Base-by-base conservation (phyloP, 2,797 vertebrate genomes). In the Pipistrellus kuhlii region DNA sequence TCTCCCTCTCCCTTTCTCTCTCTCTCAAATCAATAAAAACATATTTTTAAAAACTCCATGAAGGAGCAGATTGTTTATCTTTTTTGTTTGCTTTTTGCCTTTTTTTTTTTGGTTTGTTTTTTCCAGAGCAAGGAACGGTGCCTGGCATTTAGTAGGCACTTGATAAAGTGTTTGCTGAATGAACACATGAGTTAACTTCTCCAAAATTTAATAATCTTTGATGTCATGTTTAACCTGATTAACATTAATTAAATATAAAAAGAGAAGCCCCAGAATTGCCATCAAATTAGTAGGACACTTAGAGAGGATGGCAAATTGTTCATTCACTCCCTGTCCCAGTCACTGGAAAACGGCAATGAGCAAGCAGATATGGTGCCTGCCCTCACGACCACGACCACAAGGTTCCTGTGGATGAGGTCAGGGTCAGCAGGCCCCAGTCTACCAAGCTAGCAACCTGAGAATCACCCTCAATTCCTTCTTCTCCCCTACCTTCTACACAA, bases 171-270 rank as follows among this genome's bases (percentile, higher is more conserved):
- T 84, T 30, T 85, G 21, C 13, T 84, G 27, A 72, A 66, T 62
- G 27, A 62, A 62, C 27, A 30, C 59, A 30, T 2, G 25, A 89
- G 44, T 69, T 23, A 57, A 91, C 8, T 7, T 93, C 73, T 85
- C 72, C 53, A 84, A 90, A 94, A 51, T 5, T 51, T 92, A 91
- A 13, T 88, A 78, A 75, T 92, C 86, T 51, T 41, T 85, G 72
- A 57, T 62, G 69, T 6, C 20, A 81, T 59, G 17, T 44, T 75
- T 69, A 95, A 75, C 21, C 46, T 72, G 20, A 92, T 83, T 53
- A 64, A 44, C 25, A 64, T 46, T 82, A 94, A 88, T 32, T 77
- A 77, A 77, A 53, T 35, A 53, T 35, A 35, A 46, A 89, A 46
- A 90, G 3, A 41, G 25, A 75, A 90, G 64, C 69, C 75, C 51